These are phyloP conservation scores for Calypte anna DNA, from an alignment of 2,113 vertebrate species.

Conservation along the genomic window DNA sequence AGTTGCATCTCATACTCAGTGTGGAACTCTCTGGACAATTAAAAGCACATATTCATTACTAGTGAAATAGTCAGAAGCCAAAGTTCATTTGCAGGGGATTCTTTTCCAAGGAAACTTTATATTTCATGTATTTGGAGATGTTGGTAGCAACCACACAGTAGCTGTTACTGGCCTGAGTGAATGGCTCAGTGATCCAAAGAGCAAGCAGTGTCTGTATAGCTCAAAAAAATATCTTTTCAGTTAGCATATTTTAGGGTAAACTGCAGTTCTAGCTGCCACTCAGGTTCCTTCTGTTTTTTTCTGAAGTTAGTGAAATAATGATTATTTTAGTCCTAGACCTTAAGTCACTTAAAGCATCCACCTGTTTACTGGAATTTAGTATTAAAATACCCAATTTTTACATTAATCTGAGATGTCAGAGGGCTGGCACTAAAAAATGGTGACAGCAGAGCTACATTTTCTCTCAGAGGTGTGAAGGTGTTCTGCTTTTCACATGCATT, in stretches of 20 bases:
- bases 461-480: background rate
- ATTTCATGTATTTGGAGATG: background rate
- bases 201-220: background rate
- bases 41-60: background rate
- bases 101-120: background rate
- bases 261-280: background rate
- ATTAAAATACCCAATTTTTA: background rate
- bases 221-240: background rate
- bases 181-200: background rate
- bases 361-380: background rate
- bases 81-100: background rate
- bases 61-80: background rate
- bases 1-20: background rate
- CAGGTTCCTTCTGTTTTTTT: background rate
- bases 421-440: background rate
- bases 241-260: background rate
- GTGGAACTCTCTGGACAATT: background rate
- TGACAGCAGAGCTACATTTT: background rate
- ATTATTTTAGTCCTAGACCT: background rate
- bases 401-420: background rate
- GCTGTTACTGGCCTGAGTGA: background rate
- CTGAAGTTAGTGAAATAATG: background rate
- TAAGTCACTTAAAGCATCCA: background rate
- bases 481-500: background rate
- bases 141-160: background rate